Evolutionary conservation across 1,140 invertebrate species (phyloP).

Genomic region (Eumeta japonica): DNA sequence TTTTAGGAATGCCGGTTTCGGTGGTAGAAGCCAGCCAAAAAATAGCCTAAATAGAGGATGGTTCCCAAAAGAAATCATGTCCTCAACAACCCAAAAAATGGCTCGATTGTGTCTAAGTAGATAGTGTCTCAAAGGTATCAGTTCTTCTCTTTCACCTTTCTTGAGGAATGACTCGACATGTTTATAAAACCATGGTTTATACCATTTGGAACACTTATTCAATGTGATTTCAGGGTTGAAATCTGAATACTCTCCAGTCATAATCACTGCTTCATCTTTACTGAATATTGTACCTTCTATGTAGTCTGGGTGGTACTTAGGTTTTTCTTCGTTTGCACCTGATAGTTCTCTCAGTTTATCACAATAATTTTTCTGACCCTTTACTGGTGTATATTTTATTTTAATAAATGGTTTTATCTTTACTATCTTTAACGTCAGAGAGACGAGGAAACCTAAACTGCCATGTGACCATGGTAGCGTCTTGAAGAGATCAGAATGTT

Average conservation of each 20-base stretch:
- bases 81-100: conserved; percentile 81
- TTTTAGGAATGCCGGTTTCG: conserved; percentile 81
- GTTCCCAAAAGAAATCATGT: conserved; percentile 87
- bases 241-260: conserved; percentile 65
- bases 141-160: conserved; percentile 59
- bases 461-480: conserved; percentile 82
- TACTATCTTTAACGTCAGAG: conserved; percentile 74
- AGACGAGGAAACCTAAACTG: conserved; percentile 77
- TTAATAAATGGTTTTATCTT: conserved; percentile 68
- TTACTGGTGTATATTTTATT: conserved; percentile 70
- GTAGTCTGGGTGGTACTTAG: conserved; percentile 70
- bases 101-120: conserved; percentile 77
- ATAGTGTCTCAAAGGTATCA: conserved; percentile 78
- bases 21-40: conserved; percentile 78
- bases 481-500: conserved; percentile 73
- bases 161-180: conserved; percentile 65
- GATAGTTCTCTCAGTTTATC: conserved; percentile 58
- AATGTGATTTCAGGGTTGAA: conserved; percentile 48
- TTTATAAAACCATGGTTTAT: conserved; percentile 86
- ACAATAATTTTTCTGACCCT: conserved; percentile 65
- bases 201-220: conserved; percentile 74
- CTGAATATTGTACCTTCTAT: conserved; percentile 75
- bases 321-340: conserved; percentile 52
- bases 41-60: conserved; percentile 70
- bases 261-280: conserved; percentile 69